Percentiles rank a stretch among this genome's conserved stretches.
phyloP scores from a whole-genome alignment of 2,113 vertebrate species.

The Nipponia nippon region DNA sequence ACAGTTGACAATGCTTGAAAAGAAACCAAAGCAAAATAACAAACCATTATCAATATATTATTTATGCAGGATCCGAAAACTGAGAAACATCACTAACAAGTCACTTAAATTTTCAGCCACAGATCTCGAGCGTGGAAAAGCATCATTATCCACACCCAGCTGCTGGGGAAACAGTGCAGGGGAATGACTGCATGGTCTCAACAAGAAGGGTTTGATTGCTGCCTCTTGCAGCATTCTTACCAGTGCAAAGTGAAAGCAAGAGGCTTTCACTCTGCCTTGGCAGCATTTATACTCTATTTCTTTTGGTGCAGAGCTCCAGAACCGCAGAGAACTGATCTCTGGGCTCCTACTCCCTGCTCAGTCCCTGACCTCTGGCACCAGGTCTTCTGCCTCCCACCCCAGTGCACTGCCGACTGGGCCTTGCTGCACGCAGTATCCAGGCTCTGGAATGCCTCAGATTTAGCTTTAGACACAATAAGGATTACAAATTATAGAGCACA shows the following conservation, averaged over 20 bases:
- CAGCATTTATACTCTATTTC: neutral
- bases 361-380: neutral
- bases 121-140: neutral
- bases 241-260: neutral
- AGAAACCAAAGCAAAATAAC: neutral
- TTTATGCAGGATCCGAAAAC: conserved; percentile 37
- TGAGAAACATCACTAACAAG: conserved; percentile 4
- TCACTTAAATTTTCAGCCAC: conserved; percentile 22
- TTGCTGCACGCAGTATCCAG: fast-evolving
- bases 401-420: neutral
- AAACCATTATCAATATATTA: conserved; percentile 50
- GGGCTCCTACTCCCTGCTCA: neutral
- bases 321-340: fast-evolving
- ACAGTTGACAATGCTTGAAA: conserved; percentile 2
- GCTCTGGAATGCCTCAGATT: conserved; percentile 15
- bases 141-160: conserved; percentile 2
- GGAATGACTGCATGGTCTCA: neutral
- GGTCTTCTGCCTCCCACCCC: neutral
- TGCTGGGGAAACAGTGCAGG: neutral
- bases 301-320: neutral
- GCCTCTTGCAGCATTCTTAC: neutral
- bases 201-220: neutral
- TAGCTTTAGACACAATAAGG: conserved; percentile 6
- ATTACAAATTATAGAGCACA: conserved; percentile 35
- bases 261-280: neutral